Base-by-base conservation (phyloP, 2,113 vertebrate species). In the Lonchura striata region DNA sequence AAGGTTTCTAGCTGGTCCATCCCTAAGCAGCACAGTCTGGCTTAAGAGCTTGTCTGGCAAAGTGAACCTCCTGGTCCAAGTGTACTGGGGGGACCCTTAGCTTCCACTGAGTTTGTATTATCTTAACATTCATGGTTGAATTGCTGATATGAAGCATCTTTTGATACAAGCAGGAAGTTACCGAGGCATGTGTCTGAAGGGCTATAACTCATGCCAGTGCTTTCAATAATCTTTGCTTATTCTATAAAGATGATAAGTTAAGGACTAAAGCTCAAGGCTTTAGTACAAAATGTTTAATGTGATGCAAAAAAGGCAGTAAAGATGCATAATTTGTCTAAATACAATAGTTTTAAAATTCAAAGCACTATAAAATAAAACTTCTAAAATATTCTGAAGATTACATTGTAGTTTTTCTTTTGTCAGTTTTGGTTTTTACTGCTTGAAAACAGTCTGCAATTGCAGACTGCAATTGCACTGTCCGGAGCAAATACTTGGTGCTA, bases 161-260 rank as follows among this genome's bases (percentile, higher is more conserved):
- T 57, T 68, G 44, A 27, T 65, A 23, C 15, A 23, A 64, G 12
- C 13, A 39, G 13, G 28, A 71, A 15, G n/a, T n/a, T 72, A 35
- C 23, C 60, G 60, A 50, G n/a, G 41, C 4, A 1, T 24, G 18
- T 76, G 21, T 89, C 61, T 91, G 52, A 85, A 69, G n/a, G 35
- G 35, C 57, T 84, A 0, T 15, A 57, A 54, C 31, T 72, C 37
- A 24, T 30, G 20, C 0, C 0, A 74, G 22, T 3, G 6, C 35
- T 88, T 92, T 60, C 16, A 21, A 0, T 30, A 76, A 44, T 60
- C 24, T 72, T 85, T 69, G 42, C 42, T 61, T 82, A 14, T 61
- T 86, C 25, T 77, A 3, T 49, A 24, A 54, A 46, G 7, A 30
- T 33, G 10, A 2, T 25, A 49, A 47, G 4, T 53, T 70, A 63